These are phyloP conservation scores for Ophioderma brevispina DNA, from an alignment of 35 echinoderm and acorn worm species.

Conservation along the genomic window DNA sequence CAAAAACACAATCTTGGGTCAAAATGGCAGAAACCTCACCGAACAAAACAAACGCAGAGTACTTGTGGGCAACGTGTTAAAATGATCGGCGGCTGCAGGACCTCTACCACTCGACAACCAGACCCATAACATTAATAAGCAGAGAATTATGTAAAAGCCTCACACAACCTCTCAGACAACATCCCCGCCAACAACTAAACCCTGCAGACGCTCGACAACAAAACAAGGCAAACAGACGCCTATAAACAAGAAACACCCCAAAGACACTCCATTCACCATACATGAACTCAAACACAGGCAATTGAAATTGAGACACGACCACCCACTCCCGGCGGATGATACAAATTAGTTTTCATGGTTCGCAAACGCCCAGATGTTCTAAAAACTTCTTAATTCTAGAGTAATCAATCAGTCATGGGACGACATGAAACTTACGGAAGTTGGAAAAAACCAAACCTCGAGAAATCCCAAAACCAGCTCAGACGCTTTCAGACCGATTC, in stretches of 20 bases:
- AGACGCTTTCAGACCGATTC: slow-evolving; percentile 26
- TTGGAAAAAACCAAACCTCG: background rate
- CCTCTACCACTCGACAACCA: background rate
- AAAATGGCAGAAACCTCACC: background rate
- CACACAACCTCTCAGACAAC: background rate
- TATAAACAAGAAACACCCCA: background rate
- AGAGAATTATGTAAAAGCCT: background rate
- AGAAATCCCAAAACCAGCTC: background rate
- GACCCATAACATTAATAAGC: background rate
- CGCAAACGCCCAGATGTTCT: background rate
- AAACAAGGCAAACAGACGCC: background rate
- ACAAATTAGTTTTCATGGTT: background rate
- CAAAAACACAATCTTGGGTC: slow-evolving; percentile 10
- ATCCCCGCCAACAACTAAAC: background rate
- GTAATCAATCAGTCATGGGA: slow-evolving; percentile 18
- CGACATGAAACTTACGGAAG: background rate
- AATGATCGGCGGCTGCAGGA: background rate
- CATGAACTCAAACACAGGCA: background rate
- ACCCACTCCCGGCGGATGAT: background rate
- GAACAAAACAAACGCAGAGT: background rate
- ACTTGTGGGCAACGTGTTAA: slow-evolving; percentile 19
- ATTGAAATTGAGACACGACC: background rate
- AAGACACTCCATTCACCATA: slow-evolving; percentile 2
- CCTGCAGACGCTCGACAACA: background rate
- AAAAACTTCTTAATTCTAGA: slow-evolving; percentile 3